Percentiles rank a stretch among this genome's conserved stretches.
Evolutionary conservation across 2,113 vertebrate species (phyloP).

Genomic region (Desmodus rotundus): DNA sequence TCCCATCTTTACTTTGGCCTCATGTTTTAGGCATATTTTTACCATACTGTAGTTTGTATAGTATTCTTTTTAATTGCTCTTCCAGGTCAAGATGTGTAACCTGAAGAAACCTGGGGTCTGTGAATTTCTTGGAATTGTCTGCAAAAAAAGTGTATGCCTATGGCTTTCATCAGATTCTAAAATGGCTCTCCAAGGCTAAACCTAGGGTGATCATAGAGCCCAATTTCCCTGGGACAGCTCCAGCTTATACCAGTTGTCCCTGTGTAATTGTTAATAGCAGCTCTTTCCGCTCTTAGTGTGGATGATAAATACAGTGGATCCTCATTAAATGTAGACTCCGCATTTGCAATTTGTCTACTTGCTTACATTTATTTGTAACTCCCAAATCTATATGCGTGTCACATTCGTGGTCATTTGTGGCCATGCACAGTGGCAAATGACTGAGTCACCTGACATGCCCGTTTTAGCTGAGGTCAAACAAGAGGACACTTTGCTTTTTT

Average conservation of each 20-base stretch:
- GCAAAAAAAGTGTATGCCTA: not conserved
- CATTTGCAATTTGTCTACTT: not conserved
- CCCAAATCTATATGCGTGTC: not conserved
- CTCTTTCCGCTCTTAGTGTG: not conserved
- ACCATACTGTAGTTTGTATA: not conserved
- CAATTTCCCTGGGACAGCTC: not conserved
- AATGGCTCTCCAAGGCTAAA: slow-evolving; percentile 8
- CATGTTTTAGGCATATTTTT: not conserved
- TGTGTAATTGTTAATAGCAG: not conserved
- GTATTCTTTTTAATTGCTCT: slow-evolving; percentile 23
- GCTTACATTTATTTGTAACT: not conserved
- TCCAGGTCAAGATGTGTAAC: not conserved
- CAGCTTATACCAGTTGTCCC: not conserved
- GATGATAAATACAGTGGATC: not conserved
- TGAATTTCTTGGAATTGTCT: slow-evolving; percentile 15
- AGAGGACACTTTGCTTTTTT: not conserved
- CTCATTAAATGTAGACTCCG: not conserved
- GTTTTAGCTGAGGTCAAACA: not conserved
- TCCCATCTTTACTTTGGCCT: not conserved
- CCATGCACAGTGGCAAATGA: not conserved
- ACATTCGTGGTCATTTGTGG: not conserved
- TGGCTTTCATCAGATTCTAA: not conserved
- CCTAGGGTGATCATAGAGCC: not conserved
- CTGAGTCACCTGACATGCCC: not conserved
- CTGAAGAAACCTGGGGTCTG: not conserved